Percentiles rank a stretch among this genome's conserved stretches.
Evolutionary conservation across 2,113 vertebrate species (phyloP).

Genomic region (Rynchops niger): DNA sequence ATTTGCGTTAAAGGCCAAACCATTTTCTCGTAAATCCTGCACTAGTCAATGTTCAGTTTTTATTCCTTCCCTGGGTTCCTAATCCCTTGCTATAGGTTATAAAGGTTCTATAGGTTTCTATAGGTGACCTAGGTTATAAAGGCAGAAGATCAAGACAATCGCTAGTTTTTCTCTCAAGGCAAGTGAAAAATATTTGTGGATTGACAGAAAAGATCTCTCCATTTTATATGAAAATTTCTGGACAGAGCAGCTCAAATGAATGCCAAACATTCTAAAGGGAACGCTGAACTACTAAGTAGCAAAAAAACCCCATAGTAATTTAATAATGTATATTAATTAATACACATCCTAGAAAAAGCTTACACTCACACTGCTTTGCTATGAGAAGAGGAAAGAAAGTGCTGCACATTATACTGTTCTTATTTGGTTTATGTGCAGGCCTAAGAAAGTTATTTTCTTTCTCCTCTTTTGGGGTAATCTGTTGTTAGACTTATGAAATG

Average conservation of each 20-base stretch:
- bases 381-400: neutral
- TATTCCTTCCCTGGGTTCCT: neutral
- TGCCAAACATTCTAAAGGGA: neutral
- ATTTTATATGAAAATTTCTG: neutral
- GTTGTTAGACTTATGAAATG: neutral
- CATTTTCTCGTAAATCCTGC: neutral
- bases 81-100: neutral
- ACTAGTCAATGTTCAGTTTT: neutral
- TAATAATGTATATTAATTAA: neutral
- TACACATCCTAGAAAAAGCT: neutral
- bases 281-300: neutral
- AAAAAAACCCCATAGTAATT: neutral
- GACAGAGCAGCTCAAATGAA: neutral
- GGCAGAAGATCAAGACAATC: neutral
- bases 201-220: neutral
- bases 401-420: neutral
- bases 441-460: neutral
- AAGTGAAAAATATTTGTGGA: neutral
- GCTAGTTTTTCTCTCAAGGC: neutral
- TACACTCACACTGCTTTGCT: neutral
- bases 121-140: neutral
- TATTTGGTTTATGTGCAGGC: neutral
- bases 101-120: neutral
- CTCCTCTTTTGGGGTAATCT: neutral
- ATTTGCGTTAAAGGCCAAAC: neutral